These are phyloP conservation scores for Tetragonula clypearis DNA, from an alignment of 1,140 invertebrate genomes.

Conservation along the genomic window DNA sequence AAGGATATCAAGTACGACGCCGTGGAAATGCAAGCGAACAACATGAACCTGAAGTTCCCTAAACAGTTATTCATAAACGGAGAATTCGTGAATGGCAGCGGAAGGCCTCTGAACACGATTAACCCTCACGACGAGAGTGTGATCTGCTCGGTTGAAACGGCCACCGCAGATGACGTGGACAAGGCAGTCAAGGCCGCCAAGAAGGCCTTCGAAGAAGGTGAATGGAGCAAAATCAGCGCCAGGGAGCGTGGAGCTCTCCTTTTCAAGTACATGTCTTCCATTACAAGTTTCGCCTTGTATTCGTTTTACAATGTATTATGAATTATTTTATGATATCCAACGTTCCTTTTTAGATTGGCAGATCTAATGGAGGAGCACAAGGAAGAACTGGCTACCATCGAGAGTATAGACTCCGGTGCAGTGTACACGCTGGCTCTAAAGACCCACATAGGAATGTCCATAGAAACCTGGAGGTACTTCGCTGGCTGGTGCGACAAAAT, in stretches of 20 bases:
- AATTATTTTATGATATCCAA: not conserved
- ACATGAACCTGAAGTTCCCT: conserved; percentile 92
- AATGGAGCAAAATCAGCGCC: conserved; percentile 94
- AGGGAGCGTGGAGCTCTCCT: conserved; percentile 90
- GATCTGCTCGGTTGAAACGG: conserved; percentile 89
- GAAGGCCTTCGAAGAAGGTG: conserved; percentile 92
- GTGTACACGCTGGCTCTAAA: conserved; percentile 97
- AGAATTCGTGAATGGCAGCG: conserved; percentile 91
- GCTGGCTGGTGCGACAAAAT: conserved; percentile 98
- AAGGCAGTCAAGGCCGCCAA: conserved; percentile 93
- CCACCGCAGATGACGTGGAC: conserved; percentile 91
- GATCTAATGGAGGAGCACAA: conserved; percentile 97
- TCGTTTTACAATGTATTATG: not conserved
- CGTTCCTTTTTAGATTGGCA: conserved; percentile 85
- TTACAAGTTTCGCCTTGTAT: not conserved
- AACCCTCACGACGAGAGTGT: conserved; percentile 94
- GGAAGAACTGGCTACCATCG: conserved; percentile 96
- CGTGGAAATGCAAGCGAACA: conserved; percentile 90
- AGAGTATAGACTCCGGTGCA: conserved; percentile 95
- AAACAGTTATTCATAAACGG: conserved; percentile 96
- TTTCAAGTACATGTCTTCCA: conserved; percentile 83
- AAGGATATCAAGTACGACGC: conserved; percentile 87
- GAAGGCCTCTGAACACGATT: conserved; percentile 85
- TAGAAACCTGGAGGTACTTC: conserved; percentile 96
- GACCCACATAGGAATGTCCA: conserved; percentile 96